A percentile compares a stretch with the other conserved stretches of the same genome.
Conservation (phyloP, 2,113 vertebrate genomes). For the Oreochromis niloticus region DNA sequence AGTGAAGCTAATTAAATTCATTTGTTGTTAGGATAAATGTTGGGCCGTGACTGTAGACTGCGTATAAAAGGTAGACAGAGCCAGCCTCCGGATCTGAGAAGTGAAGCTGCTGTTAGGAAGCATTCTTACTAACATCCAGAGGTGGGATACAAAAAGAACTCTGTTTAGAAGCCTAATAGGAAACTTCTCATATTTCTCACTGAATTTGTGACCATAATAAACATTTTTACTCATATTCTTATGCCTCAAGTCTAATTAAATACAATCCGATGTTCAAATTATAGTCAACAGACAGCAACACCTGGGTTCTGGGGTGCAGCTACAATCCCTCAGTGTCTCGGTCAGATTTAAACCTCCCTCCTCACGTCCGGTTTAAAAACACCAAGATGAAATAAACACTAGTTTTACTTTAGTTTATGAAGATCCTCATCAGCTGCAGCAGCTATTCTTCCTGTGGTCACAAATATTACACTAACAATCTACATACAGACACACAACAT, state of each 20-base stretch:
- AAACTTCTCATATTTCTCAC: not conserved
- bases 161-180: not conserved
- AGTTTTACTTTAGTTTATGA: not conserved
- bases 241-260: not conserved
- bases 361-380: not conserved
- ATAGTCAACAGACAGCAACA: not conserved
- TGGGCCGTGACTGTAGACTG: accelerated
- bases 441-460: not conserved
- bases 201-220: accelerated
- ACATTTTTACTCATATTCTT: not conserved
- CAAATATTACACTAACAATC: not conserved
- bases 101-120: not conserved
- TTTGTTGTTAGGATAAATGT: not conserved
- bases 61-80: not conserved
- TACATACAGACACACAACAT: not conserved
- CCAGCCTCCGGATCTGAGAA: not conserved
- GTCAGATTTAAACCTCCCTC: not conserved
- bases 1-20: not conserved
- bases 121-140: not conserved
- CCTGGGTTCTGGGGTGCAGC: not conserved
- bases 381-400: not conserved
- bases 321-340: not conserved
- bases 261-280: not conserved
- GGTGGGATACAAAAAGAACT: not conserved
- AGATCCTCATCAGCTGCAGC: not conserved